phyloP scores from a whole-genome alignment of 2,888 invertebrate genomes.

The Urechis unicinctus region DNA sequence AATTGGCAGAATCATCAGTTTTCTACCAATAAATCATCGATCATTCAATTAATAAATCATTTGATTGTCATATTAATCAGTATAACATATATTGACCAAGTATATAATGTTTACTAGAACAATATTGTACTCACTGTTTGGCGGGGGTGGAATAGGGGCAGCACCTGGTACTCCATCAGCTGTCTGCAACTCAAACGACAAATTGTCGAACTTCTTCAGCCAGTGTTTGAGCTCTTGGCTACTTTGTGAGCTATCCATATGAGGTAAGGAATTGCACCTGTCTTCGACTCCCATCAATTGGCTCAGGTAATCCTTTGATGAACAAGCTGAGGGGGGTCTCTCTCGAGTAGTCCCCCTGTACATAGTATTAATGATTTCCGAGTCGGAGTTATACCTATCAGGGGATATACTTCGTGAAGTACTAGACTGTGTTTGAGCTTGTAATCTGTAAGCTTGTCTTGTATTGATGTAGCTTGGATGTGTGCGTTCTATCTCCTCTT shows the following conservation, averaged over 20 bases:
- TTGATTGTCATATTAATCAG: too few relatives aligned
- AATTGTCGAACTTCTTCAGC: constrained; percentile 45
- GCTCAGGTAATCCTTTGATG: not conserved
- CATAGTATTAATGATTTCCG: constrained; percentile 62
- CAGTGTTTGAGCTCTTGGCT: constrained; percentile 43
- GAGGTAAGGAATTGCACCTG: constrained; percentile 31
- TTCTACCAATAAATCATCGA: too few relatives aligned
- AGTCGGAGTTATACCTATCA: constrained; percentile 76
- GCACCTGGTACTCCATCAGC: not conserved
- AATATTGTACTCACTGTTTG: too few relatives aligned
- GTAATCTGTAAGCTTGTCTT: not conserved
- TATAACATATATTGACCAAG: too few relatives aligned
- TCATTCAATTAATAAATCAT: too few relatives aligned
- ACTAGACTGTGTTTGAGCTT: not conserved
- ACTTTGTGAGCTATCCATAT: constrained; percentile 31
- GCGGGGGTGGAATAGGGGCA: too few relatives aligned
- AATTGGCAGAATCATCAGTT: too few relatives aligned
- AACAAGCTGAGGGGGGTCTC: not conserved
- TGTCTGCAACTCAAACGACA: constrained; percentile 52
- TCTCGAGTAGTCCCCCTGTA: constrained; percentile 7
- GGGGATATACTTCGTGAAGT: constrained; percentile 8
- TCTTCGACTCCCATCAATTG: constrained; percentile 21
- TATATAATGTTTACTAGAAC: too few relatives aligned
- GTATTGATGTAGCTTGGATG: constrained; percentile 9
- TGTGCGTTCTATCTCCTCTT: constrained; percentile 18